Evolutionary conservation across 2,113 vertebrate species (phyloP).

Genomic region (Xiphophorus maculatus): DNA sequence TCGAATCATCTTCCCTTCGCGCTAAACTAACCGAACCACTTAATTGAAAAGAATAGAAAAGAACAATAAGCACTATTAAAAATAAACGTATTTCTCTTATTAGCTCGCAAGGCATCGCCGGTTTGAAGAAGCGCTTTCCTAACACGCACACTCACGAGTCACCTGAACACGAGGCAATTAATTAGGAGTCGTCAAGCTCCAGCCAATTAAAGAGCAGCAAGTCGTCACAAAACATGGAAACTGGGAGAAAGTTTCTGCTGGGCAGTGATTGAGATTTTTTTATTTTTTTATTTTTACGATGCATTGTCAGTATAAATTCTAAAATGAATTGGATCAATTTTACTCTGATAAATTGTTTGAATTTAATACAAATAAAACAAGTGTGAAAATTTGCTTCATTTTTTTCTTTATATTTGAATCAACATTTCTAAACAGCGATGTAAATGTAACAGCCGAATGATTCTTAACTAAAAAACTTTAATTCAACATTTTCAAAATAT

Average conservation of each 20-base stretch:
- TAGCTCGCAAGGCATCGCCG: constrained; percentile 68
- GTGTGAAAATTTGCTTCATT: too few relatives aligned
- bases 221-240: background rate
- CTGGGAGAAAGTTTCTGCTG: background rate
- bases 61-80: constrained; percentile 29
- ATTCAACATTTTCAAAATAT: background rate
- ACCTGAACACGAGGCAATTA: constrained; percentile 17
- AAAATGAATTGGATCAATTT: too few relatives aligned
- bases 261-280: too few relatives aligned
- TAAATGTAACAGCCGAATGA: too few relatives aligned
- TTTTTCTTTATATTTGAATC: too few relatives aligned
- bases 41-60: constrained; percentile 6
- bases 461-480: background rate
- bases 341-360: too few relatives aligned
- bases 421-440: too few relatives aligned
- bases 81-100: constrained; percentile 23
- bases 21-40: constrained; percentile 36
- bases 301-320: too few relatives aligned
- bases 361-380: too few relatives aligned
- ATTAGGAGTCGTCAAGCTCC: constrained; percentile 38
- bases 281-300: too few relatives aligned
- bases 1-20: constrained; percentile 1
- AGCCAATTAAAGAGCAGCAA: constrained; percentile 49
- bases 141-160: background rate
- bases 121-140: constrained; percentile 20